A percentile compares a stretch with the other conserved stretches of the same genome.
phyloP scores from a whole-genome alignment of 2,888 invertebrate species.

The Acrobasis suavella region DNA sequence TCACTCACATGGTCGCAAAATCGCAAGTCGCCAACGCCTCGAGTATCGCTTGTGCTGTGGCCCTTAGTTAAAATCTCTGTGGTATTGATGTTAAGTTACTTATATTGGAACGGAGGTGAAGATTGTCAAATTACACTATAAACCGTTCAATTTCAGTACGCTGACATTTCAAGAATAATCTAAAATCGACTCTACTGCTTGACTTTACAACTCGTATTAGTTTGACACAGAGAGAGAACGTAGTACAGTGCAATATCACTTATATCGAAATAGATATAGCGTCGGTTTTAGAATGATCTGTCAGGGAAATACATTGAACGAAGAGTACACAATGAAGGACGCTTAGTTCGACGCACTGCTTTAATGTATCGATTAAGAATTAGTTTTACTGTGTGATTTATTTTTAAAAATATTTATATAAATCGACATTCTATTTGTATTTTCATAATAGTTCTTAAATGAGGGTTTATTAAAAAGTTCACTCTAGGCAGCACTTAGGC shows the following conservation, averaged over 20 bases:
- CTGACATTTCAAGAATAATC: no score
- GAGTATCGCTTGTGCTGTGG: neutral
- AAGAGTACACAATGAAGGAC: constrained; percentile 21
- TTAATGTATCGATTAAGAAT: constrained; percentile 20
- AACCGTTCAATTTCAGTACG: neutral
- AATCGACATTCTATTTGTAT: constrained; percentile 20
- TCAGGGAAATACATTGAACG: no score
- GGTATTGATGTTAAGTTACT: constrained; percentile 50
- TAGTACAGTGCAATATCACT: no score
- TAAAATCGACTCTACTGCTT: neutral
- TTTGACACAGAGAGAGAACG: no score
- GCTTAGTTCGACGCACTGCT: constrained; percentile 11
- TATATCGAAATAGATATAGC: no score
- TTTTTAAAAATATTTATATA: constrained; percentile 20
- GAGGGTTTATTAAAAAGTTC: no score
- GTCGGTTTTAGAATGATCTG: no score
- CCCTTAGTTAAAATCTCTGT: constrained; percentile 43
- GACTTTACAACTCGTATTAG: no score
- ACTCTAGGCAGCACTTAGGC: no score
- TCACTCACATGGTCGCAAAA: neutral
- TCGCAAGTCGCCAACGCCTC: neutral
- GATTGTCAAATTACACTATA: constrained; percentile 29
- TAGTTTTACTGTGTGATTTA: constrained; percentile 19
- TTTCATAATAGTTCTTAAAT: neutral
- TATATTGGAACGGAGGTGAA: constrained; percentile 33